Evolutionary conservation across 2,113 vertebrate genomes (phyloP).

Genomic region (Poeciliopsis prolifica): DNA sequence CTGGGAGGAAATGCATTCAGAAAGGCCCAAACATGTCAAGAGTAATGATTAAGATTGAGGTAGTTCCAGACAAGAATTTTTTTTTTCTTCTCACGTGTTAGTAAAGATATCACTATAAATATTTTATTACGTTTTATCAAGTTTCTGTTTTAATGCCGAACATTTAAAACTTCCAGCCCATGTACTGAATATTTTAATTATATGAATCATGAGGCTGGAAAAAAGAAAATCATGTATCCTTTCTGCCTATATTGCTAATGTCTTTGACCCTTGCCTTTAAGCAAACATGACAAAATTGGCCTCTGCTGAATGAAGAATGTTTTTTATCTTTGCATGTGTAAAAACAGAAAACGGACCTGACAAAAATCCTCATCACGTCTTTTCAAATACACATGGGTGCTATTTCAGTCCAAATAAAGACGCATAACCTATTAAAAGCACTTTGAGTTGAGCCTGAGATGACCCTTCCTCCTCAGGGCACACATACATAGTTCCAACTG

Average conservation of each 20-base stretch:
- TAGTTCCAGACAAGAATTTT: too few relatives aligned
- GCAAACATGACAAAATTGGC: not conserved
- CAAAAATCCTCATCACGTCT: not conserved
- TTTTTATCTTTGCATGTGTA: not conserved
- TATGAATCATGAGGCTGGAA: not conserved
- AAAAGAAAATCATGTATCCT: not conserved
- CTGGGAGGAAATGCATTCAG: not conserved
- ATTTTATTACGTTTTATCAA: too few relatives aligned
- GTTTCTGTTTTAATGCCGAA: too few relatives aligned
- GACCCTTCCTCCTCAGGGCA: not conserved
- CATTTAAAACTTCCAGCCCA: too few relatives aligned
- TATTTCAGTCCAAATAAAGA: not conserved
- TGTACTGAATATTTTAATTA: not conserved
- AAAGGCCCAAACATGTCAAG: not conserved
- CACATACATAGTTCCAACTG: not conserved
- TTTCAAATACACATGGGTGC: not conserved
- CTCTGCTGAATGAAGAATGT: not conserved
- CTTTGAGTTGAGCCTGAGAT: not conserved
- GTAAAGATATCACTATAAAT: too few relatives aligned
- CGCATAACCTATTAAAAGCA: not conserved
- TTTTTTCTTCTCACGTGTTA: too few relatives aligned
- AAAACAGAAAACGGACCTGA: not conserved
- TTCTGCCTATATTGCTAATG: not conserved
- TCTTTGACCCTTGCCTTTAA: not conserved
- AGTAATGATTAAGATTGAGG: not conserved